Conservation (phyloP, 35 echinoderm and acorn worm genomes). For the Diadema setosum region DNA sequence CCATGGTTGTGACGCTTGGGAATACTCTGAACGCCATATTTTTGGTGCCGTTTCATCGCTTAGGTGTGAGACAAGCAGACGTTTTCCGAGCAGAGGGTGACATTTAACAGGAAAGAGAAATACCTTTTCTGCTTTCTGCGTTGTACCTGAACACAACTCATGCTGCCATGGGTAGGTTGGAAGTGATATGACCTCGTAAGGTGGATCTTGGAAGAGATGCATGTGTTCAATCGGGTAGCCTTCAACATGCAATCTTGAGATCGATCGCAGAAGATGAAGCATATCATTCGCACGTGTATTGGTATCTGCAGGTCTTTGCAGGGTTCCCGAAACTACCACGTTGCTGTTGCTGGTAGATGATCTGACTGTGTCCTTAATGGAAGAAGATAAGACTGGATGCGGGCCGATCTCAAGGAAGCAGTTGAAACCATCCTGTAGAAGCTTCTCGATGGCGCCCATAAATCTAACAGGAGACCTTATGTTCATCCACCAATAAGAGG, state of each 20-base stretch:
- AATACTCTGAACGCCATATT: constrained; percentile 72
- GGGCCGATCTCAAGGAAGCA: constrained; percentile 93
- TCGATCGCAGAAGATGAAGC: constrained; percentile 77
- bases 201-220: constrained; percentile 60
- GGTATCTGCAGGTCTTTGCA: constrained; percentile 76
- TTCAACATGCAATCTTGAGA: constrained; percentile 87
- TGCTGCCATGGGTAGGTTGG: constrained; percentile 94
- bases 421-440: constrained; percentile 77
- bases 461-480: constrained; percentile 78
- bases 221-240: constrained; percentile 76
- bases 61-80: constrained; percentile 61
- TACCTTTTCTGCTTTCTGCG: constrained; percentile 60
- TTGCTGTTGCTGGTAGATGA: constrained; percentile 38
- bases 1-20: constrained; percentile 69
- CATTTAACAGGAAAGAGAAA: constrained; percentile 76
- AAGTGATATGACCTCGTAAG: constrained; percentile 78
- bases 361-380: constrained; percentile 64
- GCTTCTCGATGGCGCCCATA: constrained; percentile 61
- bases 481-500: constrained; percentile 95
- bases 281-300: constrained; percentile 73
- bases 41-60: constrained; percentile 52
- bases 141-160: constrained; percentile 71
- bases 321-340: constrained; percentile 69
- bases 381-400: constrained; percentile 73
- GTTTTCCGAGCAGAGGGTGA: constrained; percentile 90